Evolutionary conservation across 2,888 invertebrate genomes (phyloP), one percentile per base, ranked within the genome.

Genomic region (Adineta ricciae): DNA sequence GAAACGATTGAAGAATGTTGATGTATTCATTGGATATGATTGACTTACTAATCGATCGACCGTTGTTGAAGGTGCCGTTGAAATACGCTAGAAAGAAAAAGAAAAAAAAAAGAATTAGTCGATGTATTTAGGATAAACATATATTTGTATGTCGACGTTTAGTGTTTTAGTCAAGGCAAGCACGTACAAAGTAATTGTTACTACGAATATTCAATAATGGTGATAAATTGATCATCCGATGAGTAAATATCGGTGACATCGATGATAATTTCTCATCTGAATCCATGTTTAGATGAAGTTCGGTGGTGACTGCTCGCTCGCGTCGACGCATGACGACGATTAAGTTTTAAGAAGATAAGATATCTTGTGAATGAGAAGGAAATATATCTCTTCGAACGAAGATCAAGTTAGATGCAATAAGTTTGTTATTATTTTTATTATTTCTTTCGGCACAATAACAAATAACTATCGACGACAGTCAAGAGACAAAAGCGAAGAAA

Each of bases 361-460:
- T 46, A 46, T n/a, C 5, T 46, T 46, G 46, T 46, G 46, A 46
- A 46, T 46, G 46, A 46, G 46, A 46, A 46, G 46, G 46, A 46
- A 46, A 46, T 46, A 46, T 46, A 46, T 41, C n/a, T n/a, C 24
- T 41, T n/a, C 24, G 78, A n/a, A 41, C 21, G 41, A 78, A 78
- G 78, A 41, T 78, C 41, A 41, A 41, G 38, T 41, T 9, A 21
- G 38, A 78, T 41, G 41, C 11, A 41, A 41, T 78, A 78, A 21
- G 24, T n/a, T 78, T 78, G 41, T n/a, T 78, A 78, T 73, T n/a
- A 56, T 56, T n/a, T 27, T 64, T 64, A 64, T 64, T 64, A 36
- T 64, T 27, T 16, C 32, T 27, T 64, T 64, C 64, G 19, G 64
- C 64, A 64, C 32, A 64, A 64, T 64, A 64, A 32, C 32, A 64